These are phyloP conservation scores for Microcaecilia unicolor DNA, from an alignment of 2,797 vertebrate species.

Conservation along the genomic window DNA sequence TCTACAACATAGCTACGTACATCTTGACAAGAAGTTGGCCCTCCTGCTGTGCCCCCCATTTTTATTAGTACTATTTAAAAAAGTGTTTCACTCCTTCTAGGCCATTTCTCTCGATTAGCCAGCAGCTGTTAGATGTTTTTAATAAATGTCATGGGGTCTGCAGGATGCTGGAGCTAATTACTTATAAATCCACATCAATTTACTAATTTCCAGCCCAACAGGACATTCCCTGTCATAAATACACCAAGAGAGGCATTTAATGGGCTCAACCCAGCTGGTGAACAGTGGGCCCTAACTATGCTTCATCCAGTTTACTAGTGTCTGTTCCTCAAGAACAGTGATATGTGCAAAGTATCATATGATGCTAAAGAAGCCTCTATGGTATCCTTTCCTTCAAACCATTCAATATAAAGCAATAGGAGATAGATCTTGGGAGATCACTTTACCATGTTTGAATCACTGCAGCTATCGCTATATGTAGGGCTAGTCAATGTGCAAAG, in stretches of 20 bases:
- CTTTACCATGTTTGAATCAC: too few relatives aligned
- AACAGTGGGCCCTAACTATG: neutral
- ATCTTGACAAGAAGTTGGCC: neutral
- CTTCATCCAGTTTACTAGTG: neutral
- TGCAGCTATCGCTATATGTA: too few relatives aligned
- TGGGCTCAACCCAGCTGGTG: slow-evolving; percentile 15
- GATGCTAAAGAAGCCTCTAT: neutral
- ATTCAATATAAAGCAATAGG: too few relatives aligned
- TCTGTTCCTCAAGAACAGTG: neutral
- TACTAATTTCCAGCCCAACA: slow-evolving; percentile 33
- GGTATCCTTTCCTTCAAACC: accelerated
- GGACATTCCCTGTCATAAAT: slow-evolving; percentile 10
- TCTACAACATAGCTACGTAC: too few relatives aligned
- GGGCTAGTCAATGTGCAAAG: too few relatives aligned
- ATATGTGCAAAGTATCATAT: neutral
- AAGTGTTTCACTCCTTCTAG: slow-evolving; percentile 6
- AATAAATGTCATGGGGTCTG: slow-evolving; percentile 25
- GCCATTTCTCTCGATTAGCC: slow-evolving; percentile 27
- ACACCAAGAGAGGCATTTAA: slow-evolving; percentile 20
- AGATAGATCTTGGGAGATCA: too few relatives aligned
- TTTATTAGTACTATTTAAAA: slow-evolving; percentile 15
- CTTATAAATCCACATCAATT: slow-evolving; percentile 38
- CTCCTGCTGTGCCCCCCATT: neutral
- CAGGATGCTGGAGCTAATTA: slow-evolving; percentile 34
- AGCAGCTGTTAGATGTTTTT: slow-evolving; percentile 27